Base-by-base conservation (phyloP, 2,888 invertebrate species). In the Sarcophaga rosellei region DNA sequence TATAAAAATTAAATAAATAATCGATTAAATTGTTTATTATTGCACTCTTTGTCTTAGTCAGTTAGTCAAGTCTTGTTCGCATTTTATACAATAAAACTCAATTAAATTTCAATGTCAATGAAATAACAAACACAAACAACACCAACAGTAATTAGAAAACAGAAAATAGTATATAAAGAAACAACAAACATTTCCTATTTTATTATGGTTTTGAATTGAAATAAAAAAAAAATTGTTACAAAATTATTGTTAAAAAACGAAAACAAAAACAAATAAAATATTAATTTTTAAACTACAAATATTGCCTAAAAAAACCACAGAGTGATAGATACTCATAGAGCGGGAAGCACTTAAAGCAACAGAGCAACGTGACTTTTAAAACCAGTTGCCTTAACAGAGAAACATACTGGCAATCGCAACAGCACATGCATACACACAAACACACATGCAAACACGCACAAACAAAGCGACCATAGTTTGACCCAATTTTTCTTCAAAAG, bases 401-500 rank as follows among this genome's bases (percentile, higher is more conserved):
- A 35, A 23, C 20, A 77, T 17, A 70, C 47, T 20, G 21, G 62
- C 44, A 44, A 17, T 44, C 21, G 44, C 73, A 75, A 53, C 63
- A 8, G 62, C 15, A 59, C 10, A 57, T 25, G 23, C 21, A 70
- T 10, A 23, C 44, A 59, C 15, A 74, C 47, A 62, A 57, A 68
- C 12, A 72, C 20, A 12, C 70, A 61, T 11, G 61, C 12, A n/a
- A 17, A 80, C 17, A 66, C 44, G 57, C 23, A 66, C 11, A 66
- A 76, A 59, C 4, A 53, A 53, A 53, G 15, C 70, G 20, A 80
- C 61, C 74, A 84, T 78, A 87, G 57, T 84, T 84, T 87, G 87
- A 85, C 87, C 87, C 65, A 85, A 85, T 87, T 87, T 69, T 75
- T 62, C 47, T 76, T 53, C 23, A 79, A 81, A 82, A 86, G 76